Evolutionary conservation across 2,888 invertebrate species (phyloP), one percentile per base, ranked within the genome.

Genomic region (Pristionchus fissidentatus): DNA sequence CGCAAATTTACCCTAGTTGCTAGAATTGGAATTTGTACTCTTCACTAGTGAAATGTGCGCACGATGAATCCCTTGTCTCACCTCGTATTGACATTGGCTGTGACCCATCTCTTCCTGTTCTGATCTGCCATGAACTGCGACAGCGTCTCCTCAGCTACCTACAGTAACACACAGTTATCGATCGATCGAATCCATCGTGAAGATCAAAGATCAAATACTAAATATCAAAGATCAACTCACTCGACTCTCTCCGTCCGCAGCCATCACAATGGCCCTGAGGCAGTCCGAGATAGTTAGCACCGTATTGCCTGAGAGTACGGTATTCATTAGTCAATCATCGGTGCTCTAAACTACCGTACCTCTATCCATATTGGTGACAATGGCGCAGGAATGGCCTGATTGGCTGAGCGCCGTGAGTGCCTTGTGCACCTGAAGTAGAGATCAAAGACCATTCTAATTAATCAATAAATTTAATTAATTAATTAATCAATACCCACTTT

Each of bases 251-350:
- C 88, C 89, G 32, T 86, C 83, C 8, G 86, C 85, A 19, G 89
- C 88, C 86, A 87, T 60, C 26, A 87, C 84, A 60, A 90, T 87
- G 43, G 90, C 87, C 19, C 84, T 85, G 26, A 91, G 85, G 75
- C 89, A 90, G 80, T 91, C 91, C 38, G 89, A 87, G 79, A 89
- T 84, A 4, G 89, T 91, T 83, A 91, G 87, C 29, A 90, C 78
- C 22, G 83, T 82, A 55, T 82, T 84, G n/a, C 84, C 84, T 82
- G 82, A 32, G n/a, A n/a, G 41, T 29, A 60, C 38, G 29, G 7
- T 38, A 82, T 38, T 7, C 5, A 26, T 41, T 5, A n/a, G n/a
- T 38, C 10, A 66, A 22, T 66, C 22, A 35, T 38, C 46, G 49
- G 49, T 43, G n/a, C 26, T 1, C 1, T 8, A 8, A 26, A 32